Evolutionary conservation across 2,888 invertebrate genomes (phyloP).

Genomic region (Pandemis corylana): DNA sequence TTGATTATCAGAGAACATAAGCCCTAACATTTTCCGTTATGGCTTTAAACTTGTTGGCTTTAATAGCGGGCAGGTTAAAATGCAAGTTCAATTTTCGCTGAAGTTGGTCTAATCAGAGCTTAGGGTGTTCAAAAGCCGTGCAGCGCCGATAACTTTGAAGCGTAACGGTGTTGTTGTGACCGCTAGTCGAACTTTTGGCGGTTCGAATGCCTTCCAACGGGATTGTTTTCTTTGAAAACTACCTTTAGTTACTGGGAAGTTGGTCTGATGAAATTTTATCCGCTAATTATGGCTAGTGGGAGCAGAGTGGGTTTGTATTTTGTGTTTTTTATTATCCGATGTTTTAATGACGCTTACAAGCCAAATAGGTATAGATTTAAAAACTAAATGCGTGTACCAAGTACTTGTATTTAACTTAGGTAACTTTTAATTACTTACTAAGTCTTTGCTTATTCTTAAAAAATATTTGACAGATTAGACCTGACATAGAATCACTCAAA

Average conservation of each 20-base stretch:
- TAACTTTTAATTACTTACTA: too few species aligned
- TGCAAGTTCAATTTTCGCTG: constrained; percentile 36
- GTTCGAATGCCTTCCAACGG: constrained; percentile 18
- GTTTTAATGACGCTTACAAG: too few species aligned
- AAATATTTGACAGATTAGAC: too few species aligned
- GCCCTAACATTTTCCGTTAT: constrained; percentile 28
- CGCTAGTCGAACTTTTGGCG: constrained; percentile 30
- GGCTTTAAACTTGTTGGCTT: constrained; percentile 34
- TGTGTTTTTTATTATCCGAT: too few species aligned
- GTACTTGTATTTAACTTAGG: too few species aligned
- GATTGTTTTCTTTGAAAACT: constrained; percentile 32
- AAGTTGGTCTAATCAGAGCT: constrained; percentile 39
- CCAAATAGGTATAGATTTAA: too few species aligned
- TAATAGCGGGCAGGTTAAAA: constrained; percentile 38
- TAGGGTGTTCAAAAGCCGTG: constrained; percentile 30
- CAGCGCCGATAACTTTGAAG: constrained; percentile 28
- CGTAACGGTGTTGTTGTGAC: constrained; percentile 35
- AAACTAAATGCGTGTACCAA: too few species aligned
- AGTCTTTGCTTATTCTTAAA: too few species aligned
- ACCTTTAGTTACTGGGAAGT: constrained; percentile 11
- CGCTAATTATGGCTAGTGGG: constrained; percentile 1
- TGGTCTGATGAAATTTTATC: constrained; percentile 2
- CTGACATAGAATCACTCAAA: not conserved
- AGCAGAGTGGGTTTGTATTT: not conserved
- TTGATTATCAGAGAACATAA: constrained; percentile 25